Base-by-base conservation (phyloP, 2,797 vertebrate species). In the Aratinga solstitialis region DNA sequence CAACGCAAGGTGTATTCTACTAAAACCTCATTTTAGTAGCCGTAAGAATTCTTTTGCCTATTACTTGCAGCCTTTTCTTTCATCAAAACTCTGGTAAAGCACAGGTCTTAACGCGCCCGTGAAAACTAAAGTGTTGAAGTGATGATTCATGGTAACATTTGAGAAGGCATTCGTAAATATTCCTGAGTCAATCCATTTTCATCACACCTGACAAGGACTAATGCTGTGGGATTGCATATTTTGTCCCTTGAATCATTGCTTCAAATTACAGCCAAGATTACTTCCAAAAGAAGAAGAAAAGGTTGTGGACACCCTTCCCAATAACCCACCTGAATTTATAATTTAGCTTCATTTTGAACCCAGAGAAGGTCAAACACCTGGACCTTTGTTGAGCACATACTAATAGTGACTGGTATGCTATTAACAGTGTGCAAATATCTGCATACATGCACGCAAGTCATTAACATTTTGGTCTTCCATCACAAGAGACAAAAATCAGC, bases 381-480 rank as follows among this genome's bases (percentile, higher is more conserved):
- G 13, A n/a, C 4, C 6, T 85, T 76, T 4, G 1, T 36, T 43
- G 65, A 77, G 5, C 14, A 27, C 0, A 0, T 34, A 13, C 23
- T 79, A n/a, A 15, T 59, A 80, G 30, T 34, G 73, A 71, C 34
- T 43, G 11, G 10, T 16, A 24, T 26, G 18, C 16, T n/a, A 67
- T 40, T 51, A 51, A 34, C 10, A 63, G 9, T 5, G 32, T 42
- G 10, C 0, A 1, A 48, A 71, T 18, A 56, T 38, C 9, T 86
- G 32, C 16, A 24, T 32, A 20, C 30, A 72, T 5, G 13, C 26
- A 50, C 21, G 9, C 23, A 56, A 73, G 22, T 32, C 24, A 50
- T 36, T 67, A 65, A 45, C 12, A 75, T 36, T 85, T 53, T 40
- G 11, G 29, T 36, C 17, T 81, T 88, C 45, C 53, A 58, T 34